Conservation (phyloP, 2,888 invertebrate species). For the Agonopterix heracliana region DNA sequence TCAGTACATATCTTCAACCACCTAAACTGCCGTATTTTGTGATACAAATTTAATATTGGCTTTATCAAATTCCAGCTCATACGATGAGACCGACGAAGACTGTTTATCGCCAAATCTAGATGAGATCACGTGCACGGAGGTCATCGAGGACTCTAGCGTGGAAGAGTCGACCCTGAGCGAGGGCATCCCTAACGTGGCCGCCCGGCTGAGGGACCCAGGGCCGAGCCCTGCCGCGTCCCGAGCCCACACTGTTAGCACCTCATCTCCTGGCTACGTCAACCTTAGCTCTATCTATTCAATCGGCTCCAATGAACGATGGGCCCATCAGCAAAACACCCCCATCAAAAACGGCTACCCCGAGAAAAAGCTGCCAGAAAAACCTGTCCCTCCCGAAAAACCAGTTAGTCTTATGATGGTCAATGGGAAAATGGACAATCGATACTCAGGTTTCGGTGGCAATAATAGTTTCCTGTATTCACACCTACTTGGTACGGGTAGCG, state of each 20-base stretch:
- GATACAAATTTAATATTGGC: too few relatives aligned
- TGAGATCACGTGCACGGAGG: conserved; percentile 72
- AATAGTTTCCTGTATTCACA: conserved; percentile 70
- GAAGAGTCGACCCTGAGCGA: conserved; percentile 65
- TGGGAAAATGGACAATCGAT: conserved; percentile 62
- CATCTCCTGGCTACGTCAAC: conserved; percentile 51
- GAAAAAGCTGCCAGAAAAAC: conserved; percentile 55
- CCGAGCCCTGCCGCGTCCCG: conserved; percentile 24
- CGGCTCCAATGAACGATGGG: conserved; percentile 47
- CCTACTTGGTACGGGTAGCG: conserved; percentile 44
- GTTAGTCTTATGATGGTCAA: conserved; percentile 69
- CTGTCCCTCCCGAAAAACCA: conserved; percentile 66
- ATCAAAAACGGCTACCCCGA: conserved; percentile 47
- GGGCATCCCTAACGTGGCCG: conserved; percentile 26
- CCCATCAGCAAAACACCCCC: conserved; percentile 23
- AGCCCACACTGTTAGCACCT: conserved; percentile 15
- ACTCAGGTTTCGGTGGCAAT: conserved; percentile 54
- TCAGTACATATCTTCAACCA: conserved; percentile 55
- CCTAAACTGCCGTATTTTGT: too few relatives aligned
- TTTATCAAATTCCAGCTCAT: conserved; percentile 73
- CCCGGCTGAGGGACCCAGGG: conserved; percentile 2
- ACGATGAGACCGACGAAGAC: conserved; percentile 83
- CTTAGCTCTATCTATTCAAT: conserved; percentile 67
- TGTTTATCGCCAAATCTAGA: conserved; percentile 81
- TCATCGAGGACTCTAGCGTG: conserved; percentile 63